These are phyloP conservation scores for Melanotus villosus DNA, from an alignment of 2,888 invertebrate species.

Conservation along the genomic window DNA sequence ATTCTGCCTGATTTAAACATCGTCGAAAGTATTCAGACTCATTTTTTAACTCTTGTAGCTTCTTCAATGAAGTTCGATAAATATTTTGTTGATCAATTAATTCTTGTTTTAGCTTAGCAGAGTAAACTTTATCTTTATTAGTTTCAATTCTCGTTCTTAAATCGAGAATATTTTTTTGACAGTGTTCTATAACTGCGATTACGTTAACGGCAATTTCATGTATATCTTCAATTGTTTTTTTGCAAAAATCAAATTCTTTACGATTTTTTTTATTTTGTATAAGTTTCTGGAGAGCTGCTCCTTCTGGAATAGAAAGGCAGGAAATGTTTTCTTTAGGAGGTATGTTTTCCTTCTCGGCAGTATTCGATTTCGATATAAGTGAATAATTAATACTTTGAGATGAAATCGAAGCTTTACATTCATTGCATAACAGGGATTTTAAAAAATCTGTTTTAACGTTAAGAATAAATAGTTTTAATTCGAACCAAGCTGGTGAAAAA, in stretches of 20 bases:
- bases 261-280: conserved; percentile 41
- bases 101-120: conserved; percentile 48
- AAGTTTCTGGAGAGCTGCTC: too few relatives aligned
- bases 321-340: neutral
- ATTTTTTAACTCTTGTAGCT: conserved; percentile 59
- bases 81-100: conserved; percentile 59
- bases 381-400: too few relatives aligned
- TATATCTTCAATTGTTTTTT: conserved; percentile 53
- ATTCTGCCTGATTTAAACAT: too few relatives aligned
- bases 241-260: conserved; percentile 42
- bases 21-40: conserved; percentile 62
- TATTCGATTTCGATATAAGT: too few relatives aligned
- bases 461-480: neutral
- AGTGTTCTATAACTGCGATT: conserved; percentile 57
- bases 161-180: conserved; percentile 59
- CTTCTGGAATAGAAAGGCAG: too few relatives aligned
- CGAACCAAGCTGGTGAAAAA: too few relatives aligned
- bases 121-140: conserved; percentile 21
- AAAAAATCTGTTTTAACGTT: conserved; percentile 6
- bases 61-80: conserved; percentile 57
- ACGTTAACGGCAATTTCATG: conserved; percentile 58
- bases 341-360: conserved; percentile 16
- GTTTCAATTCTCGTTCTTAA: conserved; percentile 50
- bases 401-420: too few relatives aligned
- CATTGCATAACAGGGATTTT: conserved; percentile 6